phyloP scores from a whole-genome alignment of 2,888 invertebrate genomes.

The Trimorus sp. region DNA sequence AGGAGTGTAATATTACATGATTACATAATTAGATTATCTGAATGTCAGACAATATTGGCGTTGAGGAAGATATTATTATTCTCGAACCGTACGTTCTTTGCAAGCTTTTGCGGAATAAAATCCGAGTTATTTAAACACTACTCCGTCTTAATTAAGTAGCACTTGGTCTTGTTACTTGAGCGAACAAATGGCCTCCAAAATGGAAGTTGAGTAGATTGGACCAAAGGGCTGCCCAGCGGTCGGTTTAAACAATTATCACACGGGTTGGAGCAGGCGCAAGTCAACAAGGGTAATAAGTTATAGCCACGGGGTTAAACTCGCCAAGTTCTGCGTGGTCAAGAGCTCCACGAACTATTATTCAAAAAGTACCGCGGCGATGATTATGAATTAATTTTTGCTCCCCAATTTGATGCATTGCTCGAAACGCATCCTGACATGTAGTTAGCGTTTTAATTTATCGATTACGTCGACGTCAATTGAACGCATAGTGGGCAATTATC shows the following conservation, averaged over 20 bases:
- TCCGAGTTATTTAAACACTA: constrained; percentile 46
- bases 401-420: background rate
- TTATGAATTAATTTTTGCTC: constrained; percentile 60
- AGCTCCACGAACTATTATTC: constrained; percentile 52
- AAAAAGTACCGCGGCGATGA: constrained; percentile 56
- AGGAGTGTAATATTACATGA: no score
- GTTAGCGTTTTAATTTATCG: no score
- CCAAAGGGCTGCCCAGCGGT: constrained; percentile 78
- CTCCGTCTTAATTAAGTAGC: constrained; percentile 63
- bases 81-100: background rate
- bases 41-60: no score
- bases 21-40: no score
- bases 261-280: constrained; percentile 76
- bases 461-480: no score
- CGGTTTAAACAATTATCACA: constrained; percentile 81
- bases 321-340: constrained; percentile 69
- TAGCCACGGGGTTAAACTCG: constrained; percentile 75
- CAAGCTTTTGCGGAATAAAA: constrained; percentile 7
- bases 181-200: constrained; percentile 72
- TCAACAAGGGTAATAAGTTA: constrained; percentile 80
- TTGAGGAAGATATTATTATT: background rate
- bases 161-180: constrained; percentile 65
- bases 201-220: constrained; percentile 73
- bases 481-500: constrained; percentile 4
- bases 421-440: no score